Evolutionary conservation across 1,140 invertebrate genomes (phyloP).

Genomic region (Cotesia typhae): DNA sequence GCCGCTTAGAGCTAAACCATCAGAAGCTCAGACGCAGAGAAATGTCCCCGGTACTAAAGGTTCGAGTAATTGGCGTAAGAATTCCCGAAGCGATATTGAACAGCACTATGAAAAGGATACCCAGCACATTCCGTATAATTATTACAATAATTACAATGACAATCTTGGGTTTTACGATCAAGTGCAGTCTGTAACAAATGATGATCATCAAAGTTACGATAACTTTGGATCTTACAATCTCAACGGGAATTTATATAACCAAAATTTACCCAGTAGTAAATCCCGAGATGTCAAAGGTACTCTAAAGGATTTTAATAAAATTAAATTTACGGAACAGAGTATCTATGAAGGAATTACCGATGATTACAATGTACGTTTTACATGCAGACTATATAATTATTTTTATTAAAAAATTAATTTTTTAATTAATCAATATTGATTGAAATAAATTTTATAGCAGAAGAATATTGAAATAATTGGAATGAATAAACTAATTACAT

Average conservation of each 20-base stretch:
- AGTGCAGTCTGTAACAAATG: conserved; percentile 3
- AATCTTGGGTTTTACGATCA: conserved; percentile 25
- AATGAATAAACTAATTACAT: conserved; percentile 27
- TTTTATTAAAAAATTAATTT: too few species aligned
- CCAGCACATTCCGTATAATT: neutral
- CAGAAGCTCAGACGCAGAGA: neutral
- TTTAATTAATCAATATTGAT: too few species aligned
- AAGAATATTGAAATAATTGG: neutral
- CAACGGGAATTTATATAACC: conserved; percentile 10
- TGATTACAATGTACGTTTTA: conserved; percentile 44
- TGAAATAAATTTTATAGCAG: neutral
- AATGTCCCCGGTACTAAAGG: conserved; percentile 19
- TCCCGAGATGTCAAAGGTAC: conserved; percentile 9
- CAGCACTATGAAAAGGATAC: conserved; percentile 36
- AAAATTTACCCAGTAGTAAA: conserved; percentile 26
- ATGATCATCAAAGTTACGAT: neutral
- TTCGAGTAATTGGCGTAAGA: conserved; percentile 43
- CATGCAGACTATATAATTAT: neutral
- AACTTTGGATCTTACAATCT: conserved; percentile 4
- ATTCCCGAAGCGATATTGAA: conserved; percentile 38
- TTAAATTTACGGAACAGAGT: conserved; percentile 24
- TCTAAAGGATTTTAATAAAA: neutral
- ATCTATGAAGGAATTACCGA: conserved; percentile 51
- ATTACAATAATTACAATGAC: conserved; percentile 4
- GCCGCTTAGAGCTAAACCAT: conserved; percentile 39